A percentile compares a stretch with the other conserved stretches of the same genome.
Conservation (phyloP, 2,888 invertebrate genomes). For the Prosopocoilus inquinatus region DNA sequence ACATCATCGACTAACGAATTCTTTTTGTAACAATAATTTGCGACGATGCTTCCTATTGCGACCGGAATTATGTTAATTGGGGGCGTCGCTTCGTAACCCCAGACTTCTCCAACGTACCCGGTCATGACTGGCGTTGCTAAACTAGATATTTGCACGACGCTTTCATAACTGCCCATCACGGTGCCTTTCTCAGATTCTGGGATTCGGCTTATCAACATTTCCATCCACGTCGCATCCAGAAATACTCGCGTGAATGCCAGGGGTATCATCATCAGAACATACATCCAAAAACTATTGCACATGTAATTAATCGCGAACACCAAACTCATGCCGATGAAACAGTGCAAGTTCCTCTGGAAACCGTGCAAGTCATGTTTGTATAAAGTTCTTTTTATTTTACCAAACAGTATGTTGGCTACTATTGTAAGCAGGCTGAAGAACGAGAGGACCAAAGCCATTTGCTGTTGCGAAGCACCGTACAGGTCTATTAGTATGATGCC, state of each 20-base stretch:
- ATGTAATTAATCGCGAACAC: slow-evolving; percentile 43
- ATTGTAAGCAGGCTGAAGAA: slow-evolving; percentile 57
- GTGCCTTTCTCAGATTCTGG: slow-evolving; percentile 57
- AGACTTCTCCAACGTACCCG: slow-evolving; percentile 54
- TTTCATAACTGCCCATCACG: slow-evolving; percentile 60
- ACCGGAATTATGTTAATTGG: slow-evolving; percentile 20
- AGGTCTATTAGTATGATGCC: slow-evolving; percentile 52
- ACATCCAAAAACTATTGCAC: slow-evolving; percentile 39
- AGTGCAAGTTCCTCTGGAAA: slow-evolving; percentile 52
- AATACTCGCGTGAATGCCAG: slow-evolving; percentile 55
- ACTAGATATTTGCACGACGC: slow-evolving; percentile 57
- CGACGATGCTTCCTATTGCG: slow-evolving; percentile 7
- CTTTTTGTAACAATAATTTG: background rate
- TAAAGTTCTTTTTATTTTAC: slow-evolving; percentile 51
- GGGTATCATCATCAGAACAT: slow-evolving; percentile 53
- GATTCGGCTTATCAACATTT: slow-evolving; percentile 56
- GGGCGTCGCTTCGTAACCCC: slow-evolving; percentile 49
- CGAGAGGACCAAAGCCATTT: slow-evolving; percentile 60
- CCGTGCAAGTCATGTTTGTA: slow-evolving; percentile 53
- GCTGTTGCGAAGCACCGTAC: slow-evolving; percentile 54
- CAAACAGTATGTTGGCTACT: slow-evolving; percentile 53
- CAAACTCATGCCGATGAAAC: slow-evolving; percentile 52
- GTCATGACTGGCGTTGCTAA: slow-evolving; percentile 57
- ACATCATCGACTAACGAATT: background rate
- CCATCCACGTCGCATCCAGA: slow-evolving; percentile 55